Evolutionary conservation across 2,113 vertebrate species (phyloP).

Genomic region (Irena cyanogastra): DNA sequence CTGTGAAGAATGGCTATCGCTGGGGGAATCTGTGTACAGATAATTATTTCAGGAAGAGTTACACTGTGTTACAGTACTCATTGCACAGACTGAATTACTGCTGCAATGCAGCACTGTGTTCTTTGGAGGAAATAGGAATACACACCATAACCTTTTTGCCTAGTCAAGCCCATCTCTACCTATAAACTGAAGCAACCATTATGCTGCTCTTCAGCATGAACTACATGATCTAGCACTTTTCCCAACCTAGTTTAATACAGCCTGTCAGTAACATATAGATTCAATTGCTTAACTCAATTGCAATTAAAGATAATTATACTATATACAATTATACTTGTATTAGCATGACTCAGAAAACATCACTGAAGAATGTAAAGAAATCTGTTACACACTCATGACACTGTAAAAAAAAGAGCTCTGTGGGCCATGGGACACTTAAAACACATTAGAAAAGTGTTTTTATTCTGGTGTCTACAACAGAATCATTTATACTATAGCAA

Average conservation of each 20-base stretch:
- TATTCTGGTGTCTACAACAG: background rate
- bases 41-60: background rate
- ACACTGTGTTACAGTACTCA: background rate
- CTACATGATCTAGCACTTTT: background rate
- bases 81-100: background rate
- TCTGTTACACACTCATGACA: background rate
- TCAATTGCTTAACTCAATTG: background rate
- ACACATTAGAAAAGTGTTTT: background rate
- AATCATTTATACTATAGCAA: background rate
- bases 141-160: background rate
- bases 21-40: background rate
- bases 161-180: background rate
- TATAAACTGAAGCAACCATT: background rate
- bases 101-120: constrained; percentile 54
- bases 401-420: background rate
- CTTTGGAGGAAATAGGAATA: background rate
- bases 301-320: background rate
- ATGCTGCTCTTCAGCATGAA: background rate
- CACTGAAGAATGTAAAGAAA: background rate
- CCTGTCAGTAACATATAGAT: background rate
- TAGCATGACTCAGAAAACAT: background rate
- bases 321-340: background rate
- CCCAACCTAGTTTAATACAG: background rate
- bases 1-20: background rate
- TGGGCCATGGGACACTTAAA: background rate